Base-by-base conservation (phyloP, 2,797 vertebrate species). In the Morelia viridis region DNA sequence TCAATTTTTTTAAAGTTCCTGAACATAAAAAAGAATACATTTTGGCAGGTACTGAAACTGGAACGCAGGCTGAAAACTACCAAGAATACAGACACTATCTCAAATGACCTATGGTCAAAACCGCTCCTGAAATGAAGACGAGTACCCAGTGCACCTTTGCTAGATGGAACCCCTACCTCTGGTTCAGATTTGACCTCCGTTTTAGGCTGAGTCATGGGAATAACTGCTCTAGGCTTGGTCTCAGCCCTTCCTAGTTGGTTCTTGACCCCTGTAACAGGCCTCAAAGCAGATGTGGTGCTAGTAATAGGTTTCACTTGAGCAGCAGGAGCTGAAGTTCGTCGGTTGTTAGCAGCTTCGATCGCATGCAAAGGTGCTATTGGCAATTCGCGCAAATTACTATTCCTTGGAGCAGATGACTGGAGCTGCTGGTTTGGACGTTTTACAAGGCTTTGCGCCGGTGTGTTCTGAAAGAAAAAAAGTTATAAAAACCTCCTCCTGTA, bases 321-420 rank as follows among this genome's bases (percentile, higher is more conserved):
- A 0, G 97, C 96, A 3, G 98, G 97, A 0, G 98, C 94, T 11
- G 97, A 94, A n/a, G 95, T 93, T 26, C 97, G 95, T 88, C 98
- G 97, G 92, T 91, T 94, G 93, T 94, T 97, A 95, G 95, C 98
- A 96, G 97, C 95, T 90, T 98, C 98, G 88, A 98, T 50, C 0
- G 95, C 94, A 0, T 98, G 98, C 8, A 98, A 96, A 0, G 98
- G 98, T 22, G 99, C 99, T 13, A 99, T 98, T 0, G 99, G 99
- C 91, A 99, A 92, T 95, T 99, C 99, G 0, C 99, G 98, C 89
- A 99, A 94, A 96, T 99, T 99, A 95, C 99, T 99, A 93, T 99
- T 99, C 61, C 99, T 98, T 46, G 98, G 97, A 62, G 98, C 97
- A 0, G 94, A 90, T 0, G 97, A 95, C 94, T 98, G 98, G 65